Base-by-base conservation (phyloP, 2,888 invertebrate species). In the Melieria crassipennis region DNA sequence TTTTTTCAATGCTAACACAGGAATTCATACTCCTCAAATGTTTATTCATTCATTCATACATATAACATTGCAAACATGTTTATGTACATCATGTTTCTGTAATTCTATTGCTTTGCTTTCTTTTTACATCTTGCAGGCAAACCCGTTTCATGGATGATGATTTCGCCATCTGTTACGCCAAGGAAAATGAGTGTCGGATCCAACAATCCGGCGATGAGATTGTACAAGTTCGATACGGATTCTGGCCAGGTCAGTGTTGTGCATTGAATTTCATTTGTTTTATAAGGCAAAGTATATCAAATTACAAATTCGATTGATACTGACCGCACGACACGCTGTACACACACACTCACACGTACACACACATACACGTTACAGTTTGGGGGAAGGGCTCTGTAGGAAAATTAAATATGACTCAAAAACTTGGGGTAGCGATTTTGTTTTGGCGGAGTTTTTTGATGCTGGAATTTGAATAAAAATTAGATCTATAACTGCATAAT, bases 131-230 rank as follows among this genome's bases (percentile, higher is more conserved):
- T 78, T 78, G 56, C 87, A 94, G 94, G 94, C 82, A 90, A 90
- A 75, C 94, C 97, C 42, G 92, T 95, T 62, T 95, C 95, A 6
- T 94, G 96, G 92, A 91, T 93, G 76, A 91, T 97, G 88, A 89
- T 97, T 82, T 93, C 96, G 47, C 97, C 97, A 42, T 93, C 97
- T 57, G 92, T 98, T 76, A 95, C 95, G 71, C 97, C 98, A 0
- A 92, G 93, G 86, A 91, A 93, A 77, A 92, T 92, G 69, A 90
- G 89, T 50, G 90, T 91, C 60, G 92, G 93, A 56, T 91, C 94
- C 68, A 95, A 95, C 83, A 97, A 97, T 87, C 96, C 96, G 2
- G 95, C 95, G 56, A 88, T 97, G 75, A 90, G 97, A 76, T 91
- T 96, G 62, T 96, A 95, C 88, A 94, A 95, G 87, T 97, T 96